phyloP scores from a whole-genome alignment of 2,113 vertebrate species.

The Notechis scutatus region DNA sequence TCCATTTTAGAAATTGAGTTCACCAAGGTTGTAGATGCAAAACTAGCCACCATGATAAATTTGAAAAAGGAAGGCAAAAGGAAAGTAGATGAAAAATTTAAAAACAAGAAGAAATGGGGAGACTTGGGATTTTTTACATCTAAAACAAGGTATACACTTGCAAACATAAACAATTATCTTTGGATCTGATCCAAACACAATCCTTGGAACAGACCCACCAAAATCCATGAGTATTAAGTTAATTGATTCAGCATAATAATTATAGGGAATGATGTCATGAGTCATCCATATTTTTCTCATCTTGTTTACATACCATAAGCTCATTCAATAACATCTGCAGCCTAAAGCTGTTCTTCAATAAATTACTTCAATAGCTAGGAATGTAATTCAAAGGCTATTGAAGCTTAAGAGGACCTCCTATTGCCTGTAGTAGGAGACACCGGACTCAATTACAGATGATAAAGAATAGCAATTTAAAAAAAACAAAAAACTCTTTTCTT shows the following conservation, averaged over 20 bases:
- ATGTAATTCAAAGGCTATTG: constrained; percentile 13
- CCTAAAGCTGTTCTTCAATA: background rate
- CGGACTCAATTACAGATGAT: constrained; percentile 2
- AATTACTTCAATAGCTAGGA: constrained; percentile 11
- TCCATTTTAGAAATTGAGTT: background rate
- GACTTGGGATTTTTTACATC: background rate
- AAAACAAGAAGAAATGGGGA: background rate
- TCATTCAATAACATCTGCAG: background rate
- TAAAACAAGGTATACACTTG: background rate
- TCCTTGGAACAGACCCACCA: background rate
- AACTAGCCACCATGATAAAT: background rate
- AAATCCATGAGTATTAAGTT: background rate
- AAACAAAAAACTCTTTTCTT: background rate
- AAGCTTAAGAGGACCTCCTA: constrained; percentile 5
- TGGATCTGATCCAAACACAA: background rate
- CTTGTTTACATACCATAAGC: background rate
- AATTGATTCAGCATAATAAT: background rate
- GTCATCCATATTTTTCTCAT: background rate
- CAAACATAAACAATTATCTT: background rate
- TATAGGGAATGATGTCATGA: background rate
- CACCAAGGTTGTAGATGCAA: background rate
- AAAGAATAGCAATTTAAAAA: background rate
- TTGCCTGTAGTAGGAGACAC: constrained; percentile 10
- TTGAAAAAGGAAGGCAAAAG: background rate
- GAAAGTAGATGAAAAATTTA: background rate